These are phyloP conservation scores for Dasypolia templi DNA, from an alignment of 2,888 invertebrate genomes.

Conservation along the genomic window DNA sequence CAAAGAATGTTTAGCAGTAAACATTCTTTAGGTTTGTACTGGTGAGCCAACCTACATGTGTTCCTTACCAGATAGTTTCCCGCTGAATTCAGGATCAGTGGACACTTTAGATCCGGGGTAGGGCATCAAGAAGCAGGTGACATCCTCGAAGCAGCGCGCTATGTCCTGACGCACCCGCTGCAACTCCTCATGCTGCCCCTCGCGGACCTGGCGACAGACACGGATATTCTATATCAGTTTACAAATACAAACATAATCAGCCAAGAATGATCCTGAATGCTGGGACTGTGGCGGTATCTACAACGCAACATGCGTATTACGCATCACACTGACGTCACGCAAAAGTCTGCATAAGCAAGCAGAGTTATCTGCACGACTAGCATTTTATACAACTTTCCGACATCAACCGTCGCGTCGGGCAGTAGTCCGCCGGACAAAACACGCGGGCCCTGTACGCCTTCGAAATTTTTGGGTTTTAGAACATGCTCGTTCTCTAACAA, in stretches of 20 bases:
- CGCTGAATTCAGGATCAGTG: conserved; percentile 98
- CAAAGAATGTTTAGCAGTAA: too few species aligned
- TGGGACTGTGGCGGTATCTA: neutral
- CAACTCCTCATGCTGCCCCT: conserved; percentile 98
- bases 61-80: conserved; percentile 91
- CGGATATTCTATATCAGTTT: neutral
- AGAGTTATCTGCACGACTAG: too few species aligned
- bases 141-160: conserved; percentile 97
- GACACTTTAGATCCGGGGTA: conserved; percentile 99
- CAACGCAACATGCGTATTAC: too few species aligned
- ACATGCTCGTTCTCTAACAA: neutral
- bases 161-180: conserved; percentile 97
- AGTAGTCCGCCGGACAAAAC: neutral
- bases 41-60: neutral
- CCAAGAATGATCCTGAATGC: neutral
- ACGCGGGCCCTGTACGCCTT: neutral
- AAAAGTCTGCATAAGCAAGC: too few species aligned
- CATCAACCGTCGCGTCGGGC: too few species aligned
- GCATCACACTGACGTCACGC: too few species aligned
- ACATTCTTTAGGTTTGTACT: too few species aligned
- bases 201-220: conserved; percentile 90
- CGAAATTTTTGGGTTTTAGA: neutral
- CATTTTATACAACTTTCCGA: too few species aligned
- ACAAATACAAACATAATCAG: neutral
- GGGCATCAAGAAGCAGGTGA: conserved; percentile 99